A percentile compares a stretch with the other conserved stretches of the same genome.
These are phyloP conservation scores for Idaea aversata DNA, from an alignment of 2,888 invertebrate species.

Conservation along the genomic window DNA sequence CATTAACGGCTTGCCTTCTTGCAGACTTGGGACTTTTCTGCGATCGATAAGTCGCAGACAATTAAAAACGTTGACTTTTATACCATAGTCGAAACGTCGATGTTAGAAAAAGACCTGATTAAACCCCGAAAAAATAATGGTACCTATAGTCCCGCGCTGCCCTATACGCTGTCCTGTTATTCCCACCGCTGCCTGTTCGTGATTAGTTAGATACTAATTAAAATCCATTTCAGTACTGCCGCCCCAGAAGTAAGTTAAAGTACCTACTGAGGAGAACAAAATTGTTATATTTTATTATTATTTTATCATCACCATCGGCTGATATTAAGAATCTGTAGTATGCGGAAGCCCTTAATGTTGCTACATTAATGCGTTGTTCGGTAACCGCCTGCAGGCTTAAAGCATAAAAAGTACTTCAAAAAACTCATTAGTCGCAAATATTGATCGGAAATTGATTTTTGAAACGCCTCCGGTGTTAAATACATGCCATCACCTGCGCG, in stretches of 20 bases:
- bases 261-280: too few relatives aligned
- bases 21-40: neutral
- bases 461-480: conserved; percentile 15
- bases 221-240: too few relatives aligned
- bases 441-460: conserved; percentile 29
- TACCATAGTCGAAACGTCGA: too few relatives aligned
- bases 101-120: too few relatives aligned
- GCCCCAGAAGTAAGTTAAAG: too few relatives aligned
- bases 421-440: conserved; percentile 29
- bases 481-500: conserved; percentile 18
- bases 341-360: neutral
- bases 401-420: conserved; percentile 24
- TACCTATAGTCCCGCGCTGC: too few relatives aligned
- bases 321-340: neutral
- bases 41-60: conserved; percentile 10
- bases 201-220: too few relatives aligned
- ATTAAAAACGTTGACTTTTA: too few relatives aligned
- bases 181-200: too few relatives aligned
- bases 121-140: too few relatives aligned
- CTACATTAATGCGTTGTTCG: neutral
- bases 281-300: too few relatives aligned
- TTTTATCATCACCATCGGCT: neutral
- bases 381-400: conserved; percentile 22
- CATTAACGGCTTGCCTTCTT: neutral
- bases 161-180: too few relatives aligned